phyloP scores from a whole-genome alignment of 2,888 invertebrate genomes.

The Drosophila nigricruria region DNA sequence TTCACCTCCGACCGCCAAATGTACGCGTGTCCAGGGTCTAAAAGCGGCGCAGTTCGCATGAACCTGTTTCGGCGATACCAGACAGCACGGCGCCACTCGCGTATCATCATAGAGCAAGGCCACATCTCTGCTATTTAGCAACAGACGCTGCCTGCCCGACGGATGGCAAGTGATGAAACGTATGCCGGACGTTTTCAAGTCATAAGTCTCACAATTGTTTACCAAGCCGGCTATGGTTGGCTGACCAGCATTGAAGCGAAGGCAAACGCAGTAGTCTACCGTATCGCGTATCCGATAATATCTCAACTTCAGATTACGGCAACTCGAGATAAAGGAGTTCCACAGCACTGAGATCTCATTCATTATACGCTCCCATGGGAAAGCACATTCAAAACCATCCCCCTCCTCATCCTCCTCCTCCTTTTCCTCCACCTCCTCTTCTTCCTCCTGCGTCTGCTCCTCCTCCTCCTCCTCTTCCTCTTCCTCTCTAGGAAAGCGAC shows the following conservation, averaged over 20 bases:
- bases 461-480: too few species aligned
- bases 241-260: too few species aligned
- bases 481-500: too few species aligned
- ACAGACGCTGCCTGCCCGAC: not conserved
- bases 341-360: too few species aligned
- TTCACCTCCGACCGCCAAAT: constrained; percentile 46
- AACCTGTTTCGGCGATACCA: constrained; percentile 5
- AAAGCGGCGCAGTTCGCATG: constrained; percentile 39
- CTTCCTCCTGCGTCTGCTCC: too few species aligned
- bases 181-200: constrained; percentile 7
- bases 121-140: constrained; percentile 23
- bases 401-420: too few species aligned
- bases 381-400: too few species aligned
- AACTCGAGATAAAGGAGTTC: not conserved
- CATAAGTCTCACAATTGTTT: not conserved
- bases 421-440: too few species aligned
- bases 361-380: too few species aligned
- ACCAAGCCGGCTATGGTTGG: not conserved
- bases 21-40: constrained; percentile 18
- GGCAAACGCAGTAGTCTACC: not conserved
- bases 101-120: constrained; percentile 12
- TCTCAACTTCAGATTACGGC: fast-evolving
- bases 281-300: not conserved
- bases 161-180: constrained; percentile 27
- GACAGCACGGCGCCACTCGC: fast-evolving